phyloP scores from a whole-genome alignment of 2,113 vertebrate genomes.

The Aix galericulata region DNA sequence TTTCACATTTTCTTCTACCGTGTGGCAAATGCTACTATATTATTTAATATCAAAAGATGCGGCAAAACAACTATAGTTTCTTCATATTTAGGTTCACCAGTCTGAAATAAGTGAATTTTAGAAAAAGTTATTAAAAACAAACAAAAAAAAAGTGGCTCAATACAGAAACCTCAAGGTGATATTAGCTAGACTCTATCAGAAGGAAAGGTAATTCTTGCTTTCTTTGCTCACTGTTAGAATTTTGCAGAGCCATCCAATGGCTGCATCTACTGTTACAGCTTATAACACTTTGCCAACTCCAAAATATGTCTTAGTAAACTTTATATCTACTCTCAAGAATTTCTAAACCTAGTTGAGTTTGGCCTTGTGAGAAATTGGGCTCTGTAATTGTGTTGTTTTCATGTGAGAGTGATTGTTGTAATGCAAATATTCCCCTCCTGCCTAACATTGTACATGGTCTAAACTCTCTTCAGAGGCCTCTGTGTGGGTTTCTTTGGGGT shows the following conservation, averaged over 20 bases:
- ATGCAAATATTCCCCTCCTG: neutral
- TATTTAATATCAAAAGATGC: neutral
- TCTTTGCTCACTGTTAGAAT: neutral
- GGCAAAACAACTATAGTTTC: neutral
- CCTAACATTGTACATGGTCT: neutral
- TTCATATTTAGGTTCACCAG: neutral
- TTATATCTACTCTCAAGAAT: neutral
- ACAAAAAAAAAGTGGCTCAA: neutral
- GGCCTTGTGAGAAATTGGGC: neutral
- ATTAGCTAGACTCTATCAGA: neutral
- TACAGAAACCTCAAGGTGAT: neutral
- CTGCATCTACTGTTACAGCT: fast-evolving
- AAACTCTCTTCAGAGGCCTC: neutral
- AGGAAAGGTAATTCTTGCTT: neutral
- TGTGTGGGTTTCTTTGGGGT: neutral
- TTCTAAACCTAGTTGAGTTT: neutral
- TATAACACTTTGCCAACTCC: neutral
- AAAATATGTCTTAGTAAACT: neutral
- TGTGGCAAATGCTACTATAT: neutral
- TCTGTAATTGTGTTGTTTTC: neutral
- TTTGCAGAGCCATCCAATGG: neutral
- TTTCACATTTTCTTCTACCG: neutral
- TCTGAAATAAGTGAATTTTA: neutral
- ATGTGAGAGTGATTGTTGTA: neutral
- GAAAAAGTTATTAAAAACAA: neutral